These are phyloP conservation scores for Tetanocera ferruginea DNA, from an alignment of 2,888 invertebrate genomes.

Conservation along the genomic window DNA sequence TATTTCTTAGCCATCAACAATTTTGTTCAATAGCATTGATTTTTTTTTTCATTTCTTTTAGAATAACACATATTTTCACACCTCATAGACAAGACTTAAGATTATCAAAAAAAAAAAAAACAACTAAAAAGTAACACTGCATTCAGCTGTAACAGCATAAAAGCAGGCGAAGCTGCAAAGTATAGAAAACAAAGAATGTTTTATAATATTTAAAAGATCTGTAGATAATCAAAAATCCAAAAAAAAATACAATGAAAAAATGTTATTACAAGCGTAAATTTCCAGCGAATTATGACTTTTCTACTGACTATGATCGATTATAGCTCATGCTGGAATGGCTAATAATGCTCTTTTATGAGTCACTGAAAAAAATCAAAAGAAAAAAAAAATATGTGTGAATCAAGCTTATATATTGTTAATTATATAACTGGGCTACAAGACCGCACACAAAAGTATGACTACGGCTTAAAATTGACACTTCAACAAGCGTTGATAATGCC, in stretches of 20 bases:
- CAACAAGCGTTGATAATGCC: conserved; percentile 7
- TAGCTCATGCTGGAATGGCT: neutral
- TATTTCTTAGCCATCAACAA: conserved; percentile 65
- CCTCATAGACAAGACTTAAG: too few species aligned
- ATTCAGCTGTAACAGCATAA: neutral
- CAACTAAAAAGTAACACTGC: too few species aligned
- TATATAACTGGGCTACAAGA: too few species aligned
- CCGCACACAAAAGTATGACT: neutral
- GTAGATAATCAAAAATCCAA: neutral
- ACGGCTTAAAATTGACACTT: conserved; percentile 12
- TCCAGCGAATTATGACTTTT: conserved; percentile 31
- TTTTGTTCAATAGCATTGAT: conserved; percentile 54
- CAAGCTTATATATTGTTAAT: too few species aligned
- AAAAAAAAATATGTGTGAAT: too few species aligned
- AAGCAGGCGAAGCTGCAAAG: neutral
- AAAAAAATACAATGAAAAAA: too few species aligned
- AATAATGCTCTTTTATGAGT: conserved; percentile 6
- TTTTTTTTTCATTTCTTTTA: too few species aligned
- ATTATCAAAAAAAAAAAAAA: too few species aligned
- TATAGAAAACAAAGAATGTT: conserved; percentile 1
- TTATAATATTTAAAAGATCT: conserved; percentile 5
- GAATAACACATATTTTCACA: too few species aligned
- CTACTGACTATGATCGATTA: conserved; percentile 31
- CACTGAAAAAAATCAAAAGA: too few species aligned
- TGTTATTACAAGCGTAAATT: conserved; percentile 11